A percentile compares a stretch with the other conserved stretches of the same genome.
Conservation (phyloP, 1,140 invertebrate species). For the Sminthurides bifidus region DNA sequence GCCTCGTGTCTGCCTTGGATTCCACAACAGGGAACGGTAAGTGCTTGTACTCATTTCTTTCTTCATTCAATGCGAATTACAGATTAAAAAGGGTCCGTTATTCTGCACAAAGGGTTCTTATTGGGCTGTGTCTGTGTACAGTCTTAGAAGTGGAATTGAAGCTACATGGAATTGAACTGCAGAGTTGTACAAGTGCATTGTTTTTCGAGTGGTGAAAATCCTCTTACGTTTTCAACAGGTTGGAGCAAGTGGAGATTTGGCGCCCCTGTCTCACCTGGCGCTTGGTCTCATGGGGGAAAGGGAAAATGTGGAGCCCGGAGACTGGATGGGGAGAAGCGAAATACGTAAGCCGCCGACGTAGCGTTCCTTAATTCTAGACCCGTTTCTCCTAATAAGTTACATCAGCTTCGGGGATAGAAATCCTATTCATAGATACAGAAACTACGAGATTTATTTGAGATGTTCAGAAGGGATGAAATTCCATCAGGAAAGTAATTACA, state of each 20-base stretch:
- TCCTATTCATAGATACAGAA: too few species aligned
- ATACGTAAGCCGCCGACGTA: conserved; percentile 45
- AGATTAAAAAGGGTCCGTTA: neutral
- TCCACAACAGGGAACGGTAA: conserved; percentile 50
- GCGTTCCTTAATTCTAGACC: too few species aligned
- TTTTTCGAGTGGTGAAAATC: neutral
- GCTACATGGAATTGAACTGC: neutral
- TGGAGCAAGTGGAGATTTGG: conserved; percentile 60
- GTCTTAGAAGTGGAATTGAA: neutral
- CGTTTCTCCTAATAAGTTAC: too few species aligned
- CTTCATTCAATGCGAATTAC: neutral
- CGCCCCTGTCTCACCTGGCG: conserved; percentile 57
- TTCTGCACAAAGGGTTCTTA: neutral
- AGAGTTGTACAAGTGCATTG: too few species aligned
- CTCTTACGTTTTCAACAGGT: conserved; percentile 36
- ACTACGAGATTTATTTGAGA: too few species aligned
- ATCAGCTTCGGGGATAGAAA: too few species aligned
- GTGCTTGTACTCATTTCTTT: neutral
- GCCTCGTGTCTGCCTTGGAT: conserved; percentile 59
- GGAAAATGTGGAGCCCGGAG: conserved; percentile 60
- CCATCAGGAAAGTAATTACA: too few species aligned
- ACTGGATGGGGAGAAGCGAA: conserved; percentile 59
- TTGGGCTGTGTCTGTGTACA: neutral
- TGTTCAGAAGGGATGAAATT: too few species aligned
- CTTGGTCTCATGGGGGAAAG: conserved; percentile 56